These are phyloP conservation scores for Crossaster papposus DNA, from an alignment of 53 echinoderm and acorn worm genomes.

Conservation along the genomic window DNA sequence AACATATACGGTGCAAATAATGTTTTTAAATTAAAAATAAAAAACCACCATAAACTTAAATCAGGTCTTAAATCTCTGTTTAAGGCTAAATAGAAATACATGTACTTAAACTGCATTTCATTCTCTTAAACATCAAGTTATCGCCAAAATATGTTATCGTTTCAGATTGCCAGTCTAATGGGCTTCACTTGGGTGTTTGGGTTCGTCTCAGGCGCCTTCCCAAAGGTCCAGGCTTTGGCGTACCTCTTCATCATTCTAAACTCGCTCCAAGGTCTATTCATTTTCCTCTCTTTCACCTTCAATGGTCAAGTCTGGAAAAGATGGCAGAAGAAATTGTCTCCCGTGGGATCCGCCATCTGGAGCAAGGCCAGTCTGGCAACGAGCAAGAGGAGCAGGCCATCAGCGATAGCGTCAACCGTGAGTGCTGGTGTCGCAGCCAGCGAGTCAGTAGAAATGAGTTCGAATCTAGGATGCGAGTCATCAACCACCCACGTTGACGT, in stretches of 20 bases:
- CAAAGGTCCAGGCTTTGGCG: neutral
- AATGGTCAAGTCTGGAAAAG: conserved; percentile 13
- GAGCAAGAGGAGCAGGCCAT: neutral
- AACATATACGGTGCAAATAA: no score
- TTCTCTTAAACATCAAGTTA: no score
- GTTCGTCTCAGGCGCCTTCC: conserved; percentile 18
- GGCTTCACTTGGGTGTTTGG: conserved; percentile 82
- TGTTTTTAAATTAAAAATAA: no score
- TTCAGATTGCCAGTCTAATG: conserved; percentile 73
- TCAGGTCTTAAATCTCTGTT: no score
- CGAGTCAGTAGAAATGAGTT: conserved; percentile 23
- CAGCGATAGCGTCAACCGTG: neutral
- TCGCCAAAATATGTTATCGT: neutral
- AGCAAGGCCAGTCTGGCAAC: conserved; percentile 2
- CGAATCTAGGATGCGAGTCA: neutral
- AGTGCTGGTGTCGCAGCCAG: conserved; percentile 29
- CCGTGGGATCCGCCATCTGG: neutral
- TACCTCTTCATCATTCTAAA: conserved; percentile 48
- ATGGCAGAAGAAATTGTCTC: conserved; percentile 26
- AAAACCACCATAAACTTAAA: no score
- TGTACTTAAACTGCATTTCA: neutral
- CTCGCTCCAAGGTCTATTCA: conserved; percentile 56
- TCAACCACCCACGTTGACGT: neutral
- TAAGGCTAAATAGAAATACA: no score
- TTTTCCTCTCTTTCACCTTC: conserved; percentile 57